Evolutionary conservation across 2,797 vertebrate species (phyloP).

Genomic region (Lates japonicus): DNA sequence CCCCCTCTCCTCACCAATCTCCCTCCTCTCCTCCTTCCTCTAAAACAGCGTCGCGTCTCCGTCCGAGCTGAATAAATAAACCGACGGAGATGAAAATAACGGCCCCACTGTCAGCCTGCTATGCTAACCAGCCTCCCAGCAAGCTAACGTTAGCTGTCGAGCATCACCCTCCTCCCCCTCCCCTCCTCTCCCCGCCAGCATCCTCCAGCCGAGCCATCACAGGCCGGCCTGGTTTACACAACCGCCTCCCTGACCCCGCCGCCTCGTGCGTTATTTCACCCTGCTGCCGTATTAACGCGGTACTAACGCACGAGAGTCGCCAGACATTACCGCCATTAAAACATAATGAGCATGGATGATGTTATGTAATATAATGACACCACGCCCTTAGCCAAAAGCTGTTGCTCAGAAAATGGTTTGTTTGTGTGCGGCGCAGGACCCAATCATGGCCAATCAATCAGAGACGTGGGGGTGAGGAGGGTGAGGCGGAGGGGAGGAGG

Average conservation of each 20-base stretch:
- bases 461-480: background rate
- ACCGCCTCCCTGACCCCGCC: background rate
- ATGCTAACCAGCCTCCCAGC: slow-evolving; percentile 35
- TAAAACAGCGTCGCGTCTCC: slow-evolving; percentile 6
- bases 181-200: slow-evolving; percentile 61
- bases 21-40: background rate
- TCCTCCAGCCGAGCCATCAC: slow-evolving; percentile 66
- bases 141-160: slow-evolving; percentile 69
- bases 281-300: background rate
- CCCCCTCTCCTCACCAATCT: background rate
- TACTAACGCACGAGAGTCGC: background rate
- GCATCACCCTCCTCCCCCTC: slow-evolving; percentile 16
- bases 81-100: background rate
- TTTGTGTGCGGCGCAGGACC: slow-evolving; percentile 40
- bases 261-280: background rate
- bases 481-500: too few species aligned
- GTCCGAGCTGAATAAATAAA: background rate
- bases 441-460: slow-evolving; percentile 37
- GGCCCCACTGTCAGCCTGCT: slow-evolving; percentile 16
- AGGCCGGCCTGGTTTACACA: slow-evolving; percentile 52
- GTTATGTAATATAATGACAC: slow-evolving; percentile 86
- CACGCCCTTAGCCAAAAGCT: slow-evolving; percentile 87
- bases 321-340: slow-evolving; percentile 14
- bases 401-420: slow-evolving; percentile 72
- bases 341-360: slow-evolving; percentile 72